phyloP scores from a whole-genome alignment of 2,113 vertebrate genomes.

The Oryzias celebensis region DNA sequence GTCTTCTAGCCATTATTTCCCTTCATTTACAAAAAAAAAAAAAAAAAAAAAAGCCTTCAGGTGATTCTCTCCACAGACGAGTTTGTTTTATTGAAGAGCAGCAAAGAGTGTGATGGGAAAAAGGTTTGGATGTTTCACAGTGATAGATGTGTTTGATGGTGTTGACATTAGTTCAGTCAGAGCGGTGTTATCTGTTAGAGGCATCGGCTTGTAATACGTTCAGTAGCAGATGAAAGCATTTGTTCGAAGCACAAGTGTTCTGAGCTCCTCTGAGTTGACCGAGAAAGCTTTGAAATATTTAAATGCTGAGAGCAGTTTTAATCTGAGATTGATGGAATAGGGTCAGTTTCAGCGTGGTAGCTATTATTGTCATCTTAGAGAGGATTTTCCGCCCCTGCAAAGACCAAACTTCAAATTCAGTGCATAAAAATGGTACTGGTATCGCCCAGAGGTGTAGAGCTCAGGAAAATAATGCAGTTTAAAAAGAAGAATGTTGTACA shows the following conservation, averaged over 20 bases:
- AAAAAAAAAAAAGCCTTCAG: slow-evolving; percentile 1
- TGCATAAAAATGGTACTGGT: background rate
- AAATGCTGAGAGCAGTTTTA: slow-evolving; percentile 67
- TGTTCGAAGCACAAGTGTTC: slow-evolving; percentile 23
- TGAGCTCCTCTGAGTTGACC: slow-evolving; percentile 51
- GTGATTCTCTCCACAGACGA: slow-evolving; percentile 11
- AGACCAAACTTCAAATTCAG: background rate
- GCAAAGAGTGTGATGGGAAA: background rate
- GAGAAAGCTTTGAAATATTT: slow-evolving; percentile 75
- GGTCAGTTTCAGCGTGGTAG: slow-evolving; percentile 64
- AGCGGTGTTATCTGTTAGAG: background rate
- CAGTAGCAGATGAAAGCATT: slow-evolving; percentile 20
- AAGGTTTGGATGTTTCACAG: slow-evolving; percentile 12
- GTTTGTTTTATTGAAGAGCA: slow-evolving; percentile 27
- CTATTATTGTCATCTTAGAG: slow-evolving; percentile 38
- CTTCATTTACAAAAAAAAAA: background rate
- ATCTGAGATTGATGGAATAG: slow-evolving; percentile 77
- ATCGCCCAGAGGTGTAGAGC: background rate
- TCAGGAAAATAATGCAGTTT: slow-evolving; percentile 6
- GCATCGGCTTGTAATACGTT: slow-evolving; percentile 14
- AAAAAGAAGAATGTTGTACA: background rate
- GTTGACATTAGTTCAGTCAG: slow-evolving; percentile 12
- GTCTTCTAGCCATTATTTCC: slow-evolving; percentile 7
- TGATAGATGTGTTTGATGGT: slow-evolving; percentile 1
- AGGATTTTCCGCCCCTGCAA: slow-evolving; percentile 32